A percentile compares a stretch with the other conserved stretches of the same genome.
Conservation (phyloP, 1,140 invertebrate species). For the Drosophila funebris region DNA sequence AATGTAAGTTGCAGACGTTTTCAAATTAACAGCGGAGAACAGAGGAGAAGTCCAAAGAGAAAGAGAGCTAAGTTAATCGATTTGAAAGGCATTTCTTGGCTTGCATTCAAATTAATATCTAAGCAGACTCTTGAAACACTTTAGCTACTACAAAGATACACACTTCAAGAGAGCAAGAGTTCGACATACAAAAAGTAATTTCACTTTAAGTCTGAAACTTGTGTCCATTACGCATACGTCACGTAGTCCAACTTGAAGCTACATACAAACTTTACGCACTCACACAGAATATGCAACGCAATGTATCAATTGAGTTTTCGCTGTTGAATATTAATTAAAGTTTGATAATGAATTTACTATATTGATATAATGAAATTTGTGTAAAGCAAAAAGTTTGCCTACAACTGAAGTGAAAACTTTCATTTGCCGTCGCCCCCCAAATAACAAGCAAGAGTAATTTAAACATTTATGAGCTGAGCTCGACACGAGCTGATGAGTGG, state of each 20-base stretch:
- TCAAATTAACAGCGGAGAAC: conserved; percentile 13
- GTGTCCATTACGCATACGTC: conserved; percentile 13
- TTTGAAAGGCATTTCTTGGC: too few species aligned
- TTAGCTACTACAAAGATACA: neutral
- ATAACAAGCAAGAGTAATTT: conserved; percentile 31
- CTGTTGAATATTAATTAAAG: conserved; percentile 54
- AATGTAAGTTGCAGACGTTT: neutral
- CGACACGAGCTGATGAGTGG: neutral
- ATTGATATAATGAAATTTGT: conserved; percentile 9
- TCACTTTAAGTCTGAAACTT: neutral
- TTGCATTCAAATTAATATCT: too few species aligned
- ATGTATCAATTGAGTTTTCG: conserved; percentile 15
- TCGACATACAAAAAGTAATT: neutral
- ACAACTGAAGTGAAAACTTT: conserved; percentile 32
- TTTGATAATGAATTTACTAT: conserved; percentile 52
- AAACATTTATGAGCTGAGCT: conserved; percentile 39
- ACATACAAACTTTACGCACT: conserved; percentile 13
- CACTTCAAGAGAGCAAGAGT: neutral
- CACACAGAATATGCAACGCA: conserved; percentile 3
- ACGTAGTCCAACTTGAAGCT: conserved; percentile 11
- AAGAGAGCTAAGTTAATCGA: too few species aligned
- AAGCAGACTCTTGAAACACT: too few species aligned
- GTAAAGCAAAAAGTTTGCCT: conserved; percentile 26
- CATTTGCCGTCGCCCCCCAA: neutral
- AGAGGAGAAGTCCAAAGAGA: neutral